Percentiles rank a stretch among this genome's conserved stretches.
phyloP scores from a whole-genome alignment of 2,113 vertebrate genomes.

The Prochilodus magdalenae region DNA sequence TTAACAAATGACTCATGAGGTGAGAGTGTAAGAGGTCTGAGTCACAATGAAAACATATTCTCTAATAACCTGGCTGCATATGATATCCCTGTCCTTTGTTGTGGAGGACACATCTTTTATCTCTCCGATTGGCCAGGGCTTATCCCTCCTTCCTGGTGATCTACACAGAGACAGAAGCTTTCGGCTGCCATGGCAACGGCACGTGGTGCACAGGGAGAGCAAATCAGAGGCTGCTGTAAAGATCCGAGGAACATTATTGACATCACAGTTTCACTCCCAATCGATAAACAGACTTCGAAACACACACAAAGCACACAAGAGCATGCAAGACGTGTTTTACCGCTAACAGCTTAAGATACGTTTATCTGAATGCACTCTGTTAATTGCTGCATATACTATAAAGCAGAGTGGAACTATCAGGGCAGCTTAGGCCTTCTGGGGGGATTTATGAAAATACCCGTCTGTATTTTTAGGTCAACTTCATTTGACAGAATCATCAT shows the following conservation, averaged over 20 bases:
- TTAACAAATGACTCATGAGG: too few relatives aligned
- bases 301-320: constrained; percentile 2
- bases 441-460: too few relatives aligned
- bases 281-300: background rate
- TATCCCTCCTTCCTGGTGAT: constrained; percentile 23
- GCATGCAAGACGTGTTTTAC: background rate
- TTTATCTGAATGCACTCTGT: background rate
- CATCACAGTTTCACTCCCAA: constrained; percentile 11
- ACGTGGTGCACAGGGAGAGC: background rate
- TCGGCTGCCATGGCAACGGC: constrained; percentile 42
- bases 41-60: background rate
- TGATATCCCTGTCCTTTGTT: background rate
- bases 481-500: too few relatives aligned
- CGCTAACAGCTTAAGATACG: background rate
- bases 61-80: background rate
- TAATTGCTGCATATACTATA: background rate
- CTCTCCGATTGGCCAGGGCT: constrained; percentile 7
- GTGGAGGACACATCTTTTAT: constrained; percentile 17
- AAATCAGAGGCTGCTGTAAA: constrained; percentile 31
- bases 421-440: too few relatives aligned
- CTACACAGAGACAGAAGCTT: constrained; percentile 27
- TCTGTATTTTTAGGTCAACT: too few relatives aligned
- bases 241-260: constrained; percentile 1
- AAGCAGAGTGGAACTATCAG: background rate
- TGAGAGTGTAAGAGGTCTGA: background rate